Evolutionary conservation across 1,140 invertebrate species (phyloP), one percentile per base, ranked within the genome.

Genomic region (Samia ricini): DNA sequence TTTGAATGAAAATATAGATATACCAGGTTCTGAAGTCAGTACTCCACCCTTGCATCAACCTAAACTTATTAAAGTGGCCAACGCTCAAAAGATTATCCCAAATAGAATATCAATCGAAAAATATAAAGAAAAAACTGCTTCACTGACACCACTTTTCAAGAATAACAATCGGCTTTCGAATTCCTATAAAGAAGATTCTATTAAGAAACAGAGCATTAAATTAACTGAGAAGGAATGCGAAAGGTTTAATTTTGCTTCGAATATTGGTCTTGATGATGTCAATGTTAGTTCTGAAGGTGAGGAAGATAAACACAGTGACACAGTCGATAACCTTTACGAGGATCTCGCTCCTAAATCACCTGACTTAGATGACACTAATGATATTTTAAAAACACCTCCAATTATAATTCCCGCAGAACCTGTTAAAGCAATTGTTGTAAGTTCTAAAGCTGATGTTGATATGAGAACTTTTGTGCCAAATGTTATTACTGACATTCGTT

Each of bases 161-260:
- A 42, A 42, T 42, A 42, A 42, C n/a, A 42, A 15, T 42, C 33
- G 33, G n/a, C n/a, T 15, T 15, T 42, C 33, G 33, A 42, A 42
- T 12, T 18, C 4, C 42, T 50, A 0, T 81, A 52, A 79, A 67
- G 81, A 86, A 10, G 83, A 89, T 57, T 56, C 68, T 5, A 36
- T 59, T 2, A 87, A 81, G 66, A 89, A 89, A 71, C 74, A 85
- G 65, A 90, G 84, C 63, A 64, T 90, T 36, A 90, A 86, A 71
- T 74, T 91, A 58, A 91, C 90, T 10, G 85, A 88, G 64, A 90
- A 90, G 69, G 90, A 91, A 79, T 81, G 93, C 42, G 92, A 94
- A 77, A 92, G 92, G 73, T 91, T 94, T 60, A 94, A 94, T 71
- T 91, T 88, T 23, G 85, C 66, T 70, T 76, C 52, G 77, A 92